Percentiles rank a stretch among this genome's conserved stretches.
These are phyloP conservation scores for Pristionchus arcanus DNA, from an alignment of 2,888 invertebrate species.

Conservation along the genomic window DNA sequence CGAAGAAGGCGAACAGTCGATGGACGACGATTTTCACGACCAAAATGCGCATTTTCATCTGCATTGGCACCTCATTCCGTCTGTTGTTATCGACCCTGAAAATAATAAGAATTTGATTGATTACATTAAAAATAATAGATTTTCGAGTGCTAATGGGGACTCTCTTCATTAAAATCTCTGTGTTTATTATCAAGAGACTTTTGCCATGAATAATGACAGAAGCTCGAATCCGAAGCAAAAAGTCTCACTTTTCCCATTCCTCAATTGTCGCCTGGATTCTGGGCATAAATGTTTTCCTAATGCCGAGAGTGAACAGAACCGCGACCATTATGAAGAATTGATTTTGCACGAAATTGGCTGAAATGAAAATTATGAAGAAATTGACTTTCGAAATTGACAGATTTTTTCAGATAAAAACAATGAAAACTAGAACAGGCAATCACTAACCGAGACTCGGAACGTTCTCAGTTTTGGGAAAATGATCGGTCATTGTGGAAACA, in stretches of 20 bases:
- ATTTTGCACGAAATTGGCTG: constrained; percentile 4
- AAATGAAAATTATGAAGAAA: neutral
- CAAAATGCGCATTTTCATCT: neutral
- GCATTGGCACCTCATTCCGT: neutral
- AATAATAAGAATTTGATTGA: no score
- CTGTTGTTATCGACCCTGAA: no score
- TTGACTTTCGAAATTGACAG: no score
- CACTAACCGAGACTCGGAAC: neutral
- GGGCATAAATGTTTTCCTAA: neutral
- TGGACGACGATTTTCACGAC: neutral
- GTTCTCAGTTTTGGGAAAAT: constrained; percentile 1
- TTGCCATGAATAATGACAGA: no score
- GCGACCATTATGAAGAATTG: neutral
- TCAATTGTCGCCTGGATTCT: neutral
- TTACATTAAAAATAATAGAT: no score
- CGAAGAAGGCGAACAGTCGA: neutral
- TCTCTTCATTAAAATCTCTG: no score
- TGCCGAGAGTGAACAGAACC: neutral
- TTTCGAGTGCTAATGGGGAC: no score
- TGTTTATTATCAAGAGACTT: no score
- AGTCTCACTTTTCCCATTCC: constrained; percentile 22
- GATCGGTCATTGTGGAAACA: neutral
- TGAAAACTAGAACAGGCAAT: neutral
- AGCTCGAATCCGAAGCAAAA: no score
- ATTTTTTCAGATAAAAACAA: no score